phyloP scores from a whole-genome alignment of 1,140 invertebrate genomes.

The Halyomorpha halys region DNA sequence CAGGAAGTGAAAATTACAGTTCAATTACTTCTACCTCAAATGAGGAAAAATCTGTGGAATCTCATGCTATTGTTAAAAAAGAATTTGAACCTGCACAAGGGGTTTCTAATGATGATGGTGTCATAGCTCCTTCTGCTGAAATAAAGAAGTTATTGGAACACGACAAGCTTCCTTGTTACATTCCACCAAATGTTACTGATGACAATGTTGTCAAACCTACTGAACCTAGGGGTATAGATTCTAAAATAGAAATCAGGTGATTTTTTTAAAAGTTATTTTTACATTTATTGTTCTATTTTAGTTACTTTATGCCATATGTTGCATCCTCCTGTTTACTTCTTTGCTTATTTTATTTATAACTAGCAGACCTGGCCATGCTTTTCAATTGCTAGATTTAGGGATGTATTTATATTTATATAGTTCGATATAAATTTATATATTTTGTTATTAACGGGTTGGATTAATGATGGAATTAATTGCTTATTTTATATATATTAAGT shows the following conservation, averaged over 20 bases:
- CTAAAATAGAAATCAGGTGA: slow-evolving; percentile 33
- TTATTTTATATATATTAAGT: too few relatives aligned
- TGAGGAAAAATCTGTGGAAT: not conserved
- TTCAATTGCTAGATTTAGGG: too few relatives aligned
- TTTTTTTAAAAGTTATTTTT: too few relatives aligned
- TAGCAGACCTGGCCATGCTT: too few relatives aligned
- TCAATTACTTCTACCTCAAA: not conserved
- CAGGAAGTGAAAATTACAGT: not conserved
- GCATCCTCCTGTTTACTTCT: too few relatives aligned
- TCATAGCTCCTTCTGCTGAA: not conserved
- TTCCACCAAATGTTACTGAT: slow-evolving; percentile 36
- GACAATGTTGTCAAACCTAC: slow-evolving; percentile 38
- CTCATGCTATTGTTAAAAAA: not conserved
- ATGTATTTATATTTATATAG: too few relatives aligned
- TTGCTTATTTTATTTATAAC: too few relatives aligned
- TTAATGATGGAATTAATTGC: too few relatives aligned
- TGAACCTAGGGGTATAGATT: slow-evolving; percentile 32
- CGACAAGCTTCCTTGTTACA: slow-evolving; percentile 34
- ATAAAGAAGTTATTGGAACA: not conserved
- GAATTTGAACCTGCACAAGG: not conserved
- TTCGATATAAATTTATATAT: too few relatives aligned
- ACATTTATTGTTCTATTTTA: too few relatives aligned
- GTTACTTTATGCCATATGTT: too few relatives aligned
- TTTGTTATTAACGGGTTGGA: too few relatives aligned
- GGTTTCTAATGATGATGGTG: not conserved